A percentile compares a stretch with the other conserved stretches of the same genome.
phyloP scores from a whole-genome alignment of 2,888 invertebrate species.

The Drosophila testacea region DNA sequence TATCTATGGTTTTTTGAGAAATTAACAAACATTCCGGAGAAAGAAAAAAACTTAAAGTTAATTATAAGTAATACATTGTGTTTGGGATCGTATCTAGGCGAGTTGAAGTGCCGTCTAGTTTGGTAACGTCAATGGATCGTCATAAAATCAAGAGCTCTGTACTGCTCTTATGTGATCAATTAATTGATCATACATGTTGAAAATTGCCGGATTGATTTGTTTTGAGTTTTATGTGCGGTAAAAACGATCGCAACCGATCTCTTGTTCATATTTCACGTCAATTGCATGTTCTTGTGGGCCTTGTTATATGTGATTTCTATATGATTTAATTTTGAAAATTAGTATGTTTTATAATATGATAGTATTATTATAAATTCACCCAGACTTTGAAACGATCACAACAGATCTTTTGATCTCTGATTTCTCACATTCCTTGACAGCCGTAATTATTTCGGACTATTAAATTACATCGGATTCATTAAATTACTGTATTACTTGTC shows the following conservation, averaged over 20 bases:
- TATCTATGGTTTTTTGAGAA: conserved; percentile 24
- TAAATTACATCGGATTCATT: not conserved
- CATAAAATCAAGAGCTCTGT: not conserved
- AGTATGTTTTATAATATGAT: too few relatives aligned
- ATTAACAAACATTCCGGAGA: not conserved
- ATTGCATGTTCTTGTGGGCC: not conserved
- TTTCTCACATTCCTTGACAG: not conserved
- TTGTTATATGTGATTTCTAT: not conserved
- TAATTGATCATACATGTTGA: not conserved
- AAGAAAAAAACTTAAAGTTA: conserved; percentile 29
- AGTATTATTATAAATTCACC: too few relatives aligned
- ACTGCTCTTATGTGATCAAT: not conserved
- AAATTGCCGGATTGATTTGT: not conserved
- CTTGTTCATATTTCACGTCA: not conserved
- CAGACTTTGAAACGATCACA: not conserved
- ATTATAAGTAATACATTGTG: conserved; percentile 25
- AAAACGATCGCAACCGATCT: not conserved
- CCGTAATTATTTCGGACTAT: too few relatives aligned
- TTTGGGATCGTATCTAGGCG: conserved; percentile 12
- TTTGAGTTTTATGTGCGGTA: not conserved
- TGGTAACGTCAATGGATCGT: conserved; percentile 8
- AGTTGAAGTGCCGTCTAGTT: conserved; percentile 9
- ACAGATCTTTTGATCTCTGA: not conserved
- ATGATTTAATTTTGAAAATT: too few relatives aligned
- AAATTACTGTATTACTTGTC: not conserved